A percentile compares a stretch with the other conserved stretches of the same genome.
phyloP scores from a whole-genome alignment of 2,113 vertebrate genomes.

The Gavia stellata region DNA sequence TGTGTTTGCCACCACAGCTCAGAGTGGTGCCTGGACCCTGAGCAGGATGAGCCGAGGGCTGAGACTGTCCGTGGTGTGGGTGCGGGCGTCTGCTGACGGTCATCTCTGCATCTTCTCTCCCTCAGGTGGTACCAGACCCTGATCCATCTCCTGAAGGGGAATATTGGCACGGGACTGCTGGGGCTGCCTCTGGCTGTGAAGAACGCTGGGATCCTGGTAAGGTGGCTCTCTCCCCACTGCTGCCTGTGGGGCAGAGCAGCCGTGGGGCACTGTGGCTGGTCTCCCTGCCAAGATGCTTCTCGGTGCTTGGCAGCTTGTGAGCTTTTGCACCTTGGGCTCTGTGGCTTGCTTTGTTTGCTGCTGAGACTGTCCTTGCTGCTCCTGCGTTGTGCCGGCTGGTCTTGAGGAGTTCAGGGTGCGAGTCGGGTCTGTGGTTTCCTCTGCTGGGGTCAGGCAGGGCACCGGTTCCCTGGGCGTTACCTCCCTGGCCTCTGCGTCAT shows the following conservation, averaged over 20 bases:
- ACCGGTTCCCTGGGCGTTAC: background rate
- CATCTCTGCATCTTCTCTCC: background rate
- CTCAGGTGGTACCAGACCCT: constrained; percentile 89
- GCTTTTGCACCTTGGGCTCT: background rate
- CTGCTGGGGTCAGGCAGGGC: background rate
- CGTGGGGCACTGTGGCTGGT: fast-evolving
- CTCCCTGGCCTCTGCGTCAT: background rate
- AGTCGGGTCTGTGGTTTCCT: background rate
- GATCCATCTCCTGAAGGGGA: constrained; percentile 94
- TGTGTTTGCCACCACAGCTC: background rate
- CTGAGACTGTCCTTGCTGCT: background rate
- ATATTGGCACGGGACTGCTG: constrained; percentile 91
- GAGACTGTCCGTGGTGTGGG: background rate
- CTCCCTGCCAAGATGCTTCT: background rate
- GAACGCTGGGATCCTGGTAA: constrained; percentile 94
- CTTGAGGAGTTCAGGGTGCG: background rate
- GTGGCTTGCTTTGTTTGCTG: background rate
- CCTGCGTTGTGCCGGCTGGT: background rate
- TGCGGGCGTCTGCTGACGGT: background rate
- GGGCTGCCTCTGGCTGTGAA: constrained; percentile 92
- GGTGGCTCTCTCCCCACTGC: background rate
- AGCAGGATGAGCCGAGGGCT: background rate
- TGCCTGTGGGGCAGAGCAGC: background rate
- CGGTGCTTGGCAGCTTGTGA: background rate
- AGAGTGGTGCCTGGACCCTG: background rate